Conservation (phyloP, 1,140 invertebrate genomes). For the Trichogramma pretiosum region DNA sequence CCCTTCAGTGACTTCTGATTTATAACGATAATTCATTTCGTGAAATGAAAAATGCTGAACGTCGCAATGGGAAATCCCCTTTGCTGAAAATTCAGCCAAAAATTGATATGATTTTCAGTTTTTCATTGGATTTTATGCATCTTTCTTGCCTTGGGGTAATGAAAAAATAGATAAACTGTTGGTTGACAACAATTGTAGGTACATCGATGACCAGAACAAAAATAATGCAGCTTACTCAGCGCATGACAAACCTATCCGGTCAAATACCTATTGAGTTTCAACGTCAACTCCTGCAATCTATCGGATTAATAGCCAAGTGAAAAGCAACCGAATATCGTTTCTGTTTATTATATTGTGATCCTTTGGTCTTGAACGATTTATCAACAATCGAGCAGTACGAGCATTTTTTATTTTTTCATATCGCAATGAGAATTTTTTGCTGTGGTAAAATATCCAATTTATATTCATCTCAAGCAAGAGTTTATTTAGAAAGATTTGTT, state of each 20-base stretch:
- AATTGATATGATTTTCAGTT: conserved; percentile 8
- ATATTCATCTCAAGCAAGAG: not conserved
- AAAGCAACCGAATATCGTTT: conserved; percentile 16
- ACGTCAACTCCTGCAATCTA: not conserved
- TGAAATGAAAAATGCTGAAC: not conserved
- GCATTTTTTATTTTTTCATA: conserved; percentile 14
- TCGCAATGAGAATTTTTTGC: conserved; percentile 6
- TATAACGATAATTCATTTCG: conserved; percentile 8
- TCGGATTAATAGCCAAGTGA: conserved; percentile 1
- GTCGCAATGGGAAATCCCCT: conserved; percentile 10
- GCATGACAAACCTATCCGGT: conserved; percentile 4
- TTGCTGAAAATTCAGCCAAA: conserved; percentile 4
- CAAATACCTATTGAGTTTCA: conserved; percentile 13
- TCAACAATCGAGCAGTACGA: conserved; percentile 1
- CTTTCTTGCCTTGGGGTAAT: conserved; percentile 9
- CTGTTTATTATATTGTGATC: conserved; percentile 15
- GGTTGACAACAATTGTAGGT: not conserved
- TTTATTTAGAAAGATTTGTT: conserved; percentile 3
- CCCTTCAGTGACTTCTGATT: not conserved
- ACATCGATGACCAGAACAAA: not conserved
- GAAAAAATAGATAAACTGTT: conserved; percentile 12
- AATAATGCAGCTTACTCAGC: not conserved
- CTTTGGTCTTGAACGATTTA: conserved; percentile 7
- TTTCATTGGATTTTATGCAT: conserved; percentile 15
- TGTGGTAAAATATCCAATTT: conserved; percentile 1